Evolutionary conservation across 2,797 vertebrate species (phyloP).

Genomic region (Artibeus lituratus): DNA sequence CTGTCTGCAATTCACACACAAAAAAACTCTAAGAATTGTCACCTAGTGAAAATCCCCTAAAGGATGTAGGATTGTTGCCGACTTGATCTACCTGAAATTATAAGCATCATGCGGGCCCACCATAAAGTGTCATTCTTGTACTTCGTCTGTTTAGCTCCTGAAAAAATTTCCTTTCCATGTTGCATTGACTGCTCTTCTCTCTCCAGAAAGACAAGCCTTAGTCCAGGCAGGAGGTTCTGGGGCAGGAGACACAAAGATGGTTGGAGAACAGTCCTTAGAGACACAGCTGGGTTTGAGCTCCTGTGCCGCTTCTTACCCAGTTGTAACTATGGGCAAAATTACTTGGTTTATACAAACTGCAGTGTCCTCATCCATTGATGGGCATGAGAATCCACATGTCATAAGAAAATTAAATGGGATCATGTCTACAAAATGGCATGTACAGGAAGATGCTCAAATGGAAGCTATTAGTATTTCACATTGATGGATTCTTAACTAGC

Average conservation of each 20-base stretch:
- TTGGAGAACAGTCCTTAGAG: neutral
- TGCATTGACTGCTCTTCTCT: neutral
- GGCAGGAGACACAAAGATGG: neutral
- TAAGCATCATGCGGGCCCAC: neutral
- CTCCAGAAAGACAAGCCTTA: neutral
- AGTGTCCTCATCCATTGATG: neutral
- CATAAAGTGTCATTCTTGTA: neutral
- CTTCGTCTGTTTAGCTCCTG: neutral
- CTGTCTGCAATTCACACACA: neutral
- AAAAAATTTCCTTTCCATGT: neutral
- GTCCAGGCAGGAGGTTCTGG: neutral
- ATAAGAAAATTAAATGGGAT: neutral
- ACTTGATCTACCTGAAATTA: neutral
- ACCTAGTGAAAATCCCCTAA: neutral
- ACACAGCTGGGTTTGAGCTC: neutral
- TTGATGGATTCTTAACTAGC: neutral
- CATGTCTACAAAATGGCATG: neutral
- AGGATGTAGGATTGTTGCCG: neutral
- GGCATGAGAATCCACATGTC: neutral
- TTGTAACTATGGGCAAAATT: neutral
- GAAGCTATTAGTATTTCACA: neutral
- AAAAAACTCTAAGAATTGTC: neutral
- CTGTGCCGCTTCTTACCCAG: neutral
- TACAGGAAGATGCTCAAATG: neutral
- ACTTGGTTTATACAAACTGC: neutral